Conservation (phyloP, 2,113 vertebrate genomes). For the Odocoileus hemionus region DNA sequence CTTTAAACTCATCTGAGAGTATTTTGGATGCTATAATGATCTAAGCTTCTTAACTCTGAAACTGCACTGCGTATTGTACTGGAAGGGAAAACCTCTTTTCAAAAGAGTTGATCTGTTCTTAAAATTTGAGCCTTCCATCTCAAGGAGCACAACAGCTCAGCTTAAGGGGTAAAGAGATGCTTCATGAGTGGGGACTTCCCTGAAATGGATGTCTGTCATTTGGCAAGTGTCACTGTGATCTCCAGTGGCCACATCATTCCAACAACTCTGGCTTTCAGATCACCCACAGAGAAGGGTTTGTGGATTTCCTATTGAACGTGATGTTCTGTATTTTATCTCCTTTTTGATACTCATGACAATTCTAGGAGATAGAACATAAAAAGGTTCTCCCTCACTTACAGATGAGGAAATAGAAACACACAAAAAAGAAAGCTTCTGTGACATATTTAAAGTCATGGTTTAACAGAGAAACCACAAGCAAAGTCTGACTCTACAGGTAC, state of each 20-base stretch:
- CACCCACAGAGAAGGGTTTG: background rate
- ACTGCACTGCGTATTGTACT: fast-evolving
- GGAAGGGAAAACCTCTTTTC: background rate
- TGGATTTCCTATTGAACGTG: background rate
- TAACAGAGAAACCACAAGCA: background rate
- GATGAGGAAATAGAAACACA: background rate
- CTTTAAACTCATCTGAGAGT: background rate
- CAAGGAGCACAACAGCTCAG: background rate
- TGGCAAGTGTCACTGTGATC: background rate
- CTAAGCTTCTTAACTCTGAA: background rate
- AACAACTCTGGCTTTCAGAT: background rate
- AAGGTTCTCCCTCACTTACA: background rate
- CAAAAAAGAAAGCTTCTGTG: background rate
- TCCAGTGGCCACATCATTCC: background rate
- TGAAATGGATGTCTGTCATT: background rate
- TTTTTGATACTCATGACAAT: background rate
- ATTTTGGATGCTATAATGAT: background rate
- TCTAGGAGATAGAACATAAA: background rate
- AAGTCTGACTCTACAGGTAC: background rate
- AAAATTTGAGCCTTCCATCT: background rate
- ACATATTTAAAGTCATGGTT: background rate
- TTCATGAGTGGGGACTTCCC: background rate
- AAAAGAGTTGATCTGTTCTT: background rate
- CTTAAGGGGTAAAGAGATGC: background rate
- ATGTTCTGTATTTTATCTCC: background rate